These are phyloP conservation scores for Horisme vitalbata DNA, from an alignment of 2,888 invertebrate genomes.

Conservation along the genomic window DNA sequence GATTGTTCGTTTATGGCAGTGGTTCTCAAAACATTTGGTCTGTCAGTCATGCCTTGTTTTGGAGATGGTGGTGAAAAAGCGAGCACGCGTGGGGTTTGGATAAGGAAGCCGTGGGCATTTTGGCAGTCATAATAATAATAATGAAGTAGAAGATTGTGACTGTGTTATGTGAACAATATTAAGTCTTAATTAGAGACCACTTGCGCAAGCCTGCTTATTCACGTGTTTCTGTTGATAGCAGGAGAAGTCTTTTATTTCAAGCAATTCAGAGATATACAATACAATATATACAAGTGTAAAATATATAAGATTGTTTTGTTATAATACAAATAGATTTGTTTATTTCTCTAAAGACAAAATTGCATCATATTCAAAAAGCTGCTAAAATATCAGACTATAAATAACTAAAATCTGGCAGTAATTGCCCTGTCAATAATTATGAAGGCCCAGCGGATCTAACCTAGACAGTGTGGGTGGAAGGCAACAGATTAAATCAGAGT, in stretches of 20 bases:
- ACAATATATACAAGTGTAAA: not conserved
- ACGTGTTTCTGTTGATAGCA: too few species aligned
- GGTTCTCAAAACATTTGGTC: constrained; percentile 10
- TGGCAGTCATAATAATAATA: too few species aligned
- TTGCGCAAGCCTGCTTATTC: too few species aligned
- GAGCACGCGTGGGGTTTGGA: constrained; percentile 5
- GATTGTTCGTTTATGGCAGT: constrained; percentile 17
- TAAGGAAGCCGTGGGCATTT: constrained; percentile 17
- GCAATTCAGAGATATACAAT: too few species aligned
- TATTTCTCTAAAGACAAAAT: not conserved
- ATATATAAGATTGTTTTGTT: not conserved
- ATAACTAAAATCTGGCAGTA: not conserved
- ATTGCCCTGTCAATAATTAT: constrained; percentile 1
- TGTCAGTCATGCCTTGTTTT: constrained; percentile 19
- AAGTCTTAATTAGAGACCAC: too few species aligned
- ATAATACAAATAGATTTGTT: not conserved
- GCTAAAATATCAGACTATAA: not conserved
- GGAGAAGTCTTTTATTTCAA: too few species aligned
- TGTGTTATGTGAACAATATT: too few species aligned
- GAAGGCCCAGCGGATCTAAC: constrained; percentile 6
- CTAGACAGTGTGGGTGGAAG: constrained; percentile 12
- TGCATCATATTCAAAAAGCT: not conserved
- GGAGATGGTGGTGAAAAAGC: constrained; percentile 12
- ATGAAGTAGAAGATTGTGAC: too few species aligned
- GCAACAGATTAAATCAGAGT: not conserved